Evolutionary conservation across 53 echinoderm and acorn worm species (phyloP).

Genomic region (Antedon mediterranea): DNA sequence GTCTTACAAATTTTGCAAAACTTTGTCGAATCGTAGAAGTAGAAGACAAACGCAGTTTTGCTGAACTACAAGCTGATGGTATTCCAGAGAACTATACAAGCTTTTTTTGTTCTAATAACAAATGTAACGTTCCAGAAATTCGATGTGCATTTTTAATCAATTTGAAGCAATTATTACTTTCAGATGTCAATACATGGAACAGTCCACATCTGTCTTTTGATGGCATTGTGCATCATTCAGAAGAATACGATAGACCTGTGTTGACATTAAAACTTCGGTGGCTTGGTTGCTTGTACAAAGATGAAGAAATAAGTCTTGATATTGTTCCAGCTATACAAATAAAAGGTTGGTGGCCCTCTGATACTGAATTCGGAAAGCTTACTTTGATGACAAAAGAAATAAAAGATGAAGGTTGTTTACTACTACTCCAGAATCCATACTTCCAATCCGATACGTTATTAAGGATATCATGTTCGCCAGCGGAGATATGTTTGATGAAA

Average conservation of each 20-base stretch:
- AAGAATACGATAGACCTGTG: background rate
- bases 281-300: conserved; percentile 1
- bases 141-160: background rate
- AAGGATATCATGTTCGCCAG: background rate
- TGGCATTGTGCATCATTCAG: background rate
- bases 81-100: background rate
- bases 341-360: background rate
- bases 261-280: background rate
- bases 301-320: conserved; percentile 1
- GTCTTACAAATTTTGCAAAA: background rate
- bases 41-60: background rate
- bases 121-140: background rate
- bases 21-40: background rate
- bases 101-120: background rate
- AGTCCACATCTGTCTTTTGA: background rate
- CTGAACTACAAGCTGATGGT: background rate
- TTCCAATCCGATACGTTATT: background rate
- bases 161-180: background rate
- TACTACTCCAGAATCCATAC: background rate
- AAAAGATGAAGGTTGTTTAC: background rate
- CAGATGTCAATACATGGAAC: background rate
- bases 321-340: background rate
- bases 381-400: background rate
- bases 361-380: background rate
- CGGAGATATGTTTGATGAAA: background rate